A percentile compares a stretch with the other conserved stretches of the same genome.
phyloP scores from a whole-genome alignment of 2,888 invertebrate species.

The Sisyra nigra region DNA sequence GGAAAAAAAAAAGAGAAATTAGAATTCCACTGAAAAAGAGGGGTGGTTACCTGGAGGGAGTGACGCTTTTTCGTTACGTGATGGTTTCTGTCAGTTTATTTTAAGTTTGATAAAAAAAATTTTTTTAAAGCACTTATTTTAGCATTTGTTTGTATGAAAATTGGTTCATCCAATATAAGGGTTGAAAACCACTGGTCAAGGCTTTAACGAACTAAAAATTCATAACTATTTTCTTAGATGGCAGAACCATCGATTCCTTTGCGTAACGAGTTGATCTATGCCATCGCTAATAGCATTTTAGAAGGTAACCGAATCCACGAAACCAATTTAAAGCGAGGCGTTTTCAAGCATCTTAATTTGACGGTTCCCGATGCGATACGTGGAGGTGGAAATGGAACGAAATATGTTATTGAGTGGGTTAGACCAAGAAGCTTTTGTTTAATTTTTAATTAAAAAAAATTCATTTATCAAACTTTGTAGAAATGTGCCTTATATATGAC shows the following conservation, averaged over 20 bases:
- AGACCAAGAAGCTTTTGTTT: conserved; percentile 3
- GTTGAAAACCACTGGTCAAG: background rate
- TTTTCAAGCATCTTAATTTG: conserved; percentile 28
- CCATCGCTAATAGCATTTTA: conserved; percentile 36
- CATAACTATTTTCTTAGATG: background rate
- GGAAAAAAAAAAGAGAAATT: too few relatives aligned
- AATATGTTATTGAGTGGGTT: conserved; percentile 27
- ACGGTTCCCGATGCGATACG: conserved; percentile 35
- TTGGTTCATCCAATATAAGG: too few relatives aligned
- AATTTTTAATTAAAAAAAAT: too few relatives aligned
- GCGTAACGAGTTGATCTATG: conserved; percentile 24
- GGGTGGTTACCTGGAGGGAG: too few relatives aligned
- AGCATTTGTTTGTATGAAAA: too few relatives aligned
- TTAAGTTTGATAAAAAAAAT: too few relatives aligned
- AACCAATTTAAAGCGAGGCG: conserved; percentile 26
- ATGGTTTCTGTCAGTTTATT: too few relatives aligned
- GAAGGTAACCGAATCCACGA: conserved; percentile 40
- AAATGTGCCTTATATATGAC: conserved; percentile 30
- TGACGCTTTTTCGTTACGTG: too few relatives aligned
- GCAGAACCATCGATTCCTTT: conserved; percentile 2
- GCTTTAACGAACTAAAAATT: background rate
- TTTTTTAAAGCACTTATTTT: too few relatives aligned
- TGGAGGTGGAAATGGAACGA: conserved; percentile 23
- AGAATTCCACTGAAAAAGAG: too few relatives aligned
- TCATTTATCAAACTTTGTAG: conserved; percentile 19